Evolutionary conservation across 1,140 invertebrate species (phyloP), one percentile per base, ranked within the genome.

Genomic region (Drosophila pachea): DNA sequence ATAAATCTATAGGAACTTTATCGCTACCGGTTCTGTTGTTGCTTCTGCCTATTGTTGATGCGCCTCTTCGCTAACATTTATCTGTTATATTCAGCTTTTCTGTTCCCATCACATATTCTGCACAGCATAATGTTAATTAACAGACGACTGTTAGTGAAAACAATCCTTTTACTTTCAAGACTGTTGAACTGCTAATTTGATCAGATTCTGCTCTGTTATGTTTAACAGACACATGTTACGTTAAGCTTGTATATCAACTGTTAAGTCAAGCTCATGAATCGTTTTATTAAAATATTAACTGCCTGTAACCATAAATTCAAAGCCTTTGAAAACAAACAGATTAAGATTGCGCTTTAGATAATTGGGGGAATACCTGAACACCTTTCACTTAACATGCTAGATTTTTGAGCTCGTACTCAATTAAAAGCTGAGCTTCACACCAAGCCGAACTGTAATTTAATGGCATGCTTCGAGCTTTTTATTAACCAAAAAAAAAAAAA

Each of bases 361-460:
- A 16, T 35, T 33, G 8, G 16, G 35, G 11, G 29, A 33, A 56
- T 22, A 33, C 6, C 12, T n/a, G 12, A 45, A 43, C 31, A 22
- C 31, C 53, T 56, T 56, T 56, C 54, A 55, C 53, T 55, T 32
- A 42, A 55, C 29, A 55, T 14, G 40, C 22, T 33, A 45, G 54
- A 56, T 31, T 33, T 52, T 50, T 50, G 31, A 45, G 8, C 22
- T n/a, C 38, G 40, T 11, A 42, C 32, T 2, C 45, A 47, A 35
- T 63, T 12, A 47, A 29, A n/a, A 6, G 14, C 12, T 62, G 50
- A 65, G 31, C 29, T 32, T 38, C 9, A 49, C 42, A 48, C 36
- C 29, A 29, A 16, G 33, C 42, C 29, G 50, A 52, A 42, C 48
- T 5, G 12, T 53, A 40, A 14, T 61, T 61, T 42, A 31, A 16